Evolutionary conservation across 2,888 invertebrate species (phyloP).

Genomic region (Ormyrus pomaceus): DNA sequence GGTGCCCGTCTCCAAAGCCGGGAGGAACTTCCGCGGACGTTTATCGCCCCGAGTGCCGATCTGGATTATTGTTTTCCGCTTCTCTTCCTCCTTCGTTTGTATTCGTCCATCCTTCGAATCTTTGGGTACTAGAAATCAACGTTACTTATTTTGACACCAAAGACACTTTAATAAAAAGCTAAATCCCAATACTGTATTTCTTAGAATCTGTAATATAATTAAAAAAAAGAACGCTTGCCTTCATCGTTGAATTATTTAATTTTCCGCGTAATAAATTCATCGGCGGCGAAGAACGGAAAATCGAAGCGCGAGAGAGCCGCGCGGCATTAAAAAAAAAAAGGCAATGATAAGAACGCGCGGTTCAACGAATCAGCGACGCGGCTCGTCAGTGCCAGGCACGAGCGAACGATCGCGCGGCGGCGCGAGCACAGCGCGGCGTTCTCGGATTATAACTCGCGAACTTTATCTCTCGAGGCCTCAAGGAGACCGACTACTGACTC

Average conservation of each 20-base stretch:
- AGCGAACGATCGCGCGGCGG: background rate
- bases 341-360: background rate
- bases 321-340: background rate
- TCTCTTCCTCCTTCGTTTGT: background rate
- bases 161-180: too few species aligned
- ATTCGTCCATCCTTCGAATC: background rate
- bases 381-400: conserved; percentile 6
- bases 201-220: too few species aligned
- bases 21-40: background rate
- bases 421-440: background rate
- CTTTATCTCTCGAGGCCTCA: conserved; percentile 16
- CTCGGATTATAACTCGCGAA: background rate
- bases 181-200: too few species aligned
- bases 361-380: background rate
- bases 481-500: conserved; percentile 41
- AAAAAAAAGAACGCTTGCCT: too few species aligned
- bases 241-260: too few species aligned
- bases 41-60: background rate
- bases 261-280: too few species aligned
- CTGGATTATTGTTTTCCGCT: conserved; percentile 20
- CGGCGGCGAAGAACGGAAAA: too few species aligned
- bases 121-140: background rate
- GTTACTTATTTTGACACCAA: too few species aligned
- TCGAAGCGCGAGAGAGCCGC: too few species aligned
- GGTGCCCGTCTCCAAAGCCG: background rate